Conservation (phyloP, 1,140 invertebrate genomes). For the Leptinotarsa texana region DNA sequence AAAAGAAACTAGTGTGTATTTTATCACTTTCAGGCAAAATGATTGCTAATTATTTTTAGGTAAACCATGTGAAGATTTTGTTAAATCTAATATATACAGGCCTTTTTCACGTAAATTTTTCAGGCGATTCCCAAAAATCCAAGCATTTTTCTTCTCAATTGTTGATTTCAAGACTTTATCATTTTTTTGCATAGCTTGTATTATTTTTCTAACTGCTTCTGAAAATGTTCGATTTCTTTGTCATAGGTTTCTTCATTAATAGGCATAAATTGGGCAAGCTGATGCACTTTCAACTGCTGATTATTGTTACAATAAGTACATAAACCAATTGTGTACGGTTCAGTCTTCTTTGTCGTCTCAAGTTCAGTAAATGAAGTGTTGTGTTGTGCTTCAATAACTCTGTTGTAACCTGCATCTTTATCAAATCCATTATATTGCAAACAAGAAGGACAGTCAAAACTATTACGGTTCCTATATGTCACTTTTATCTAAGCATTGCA, state of each 20-base stretch:
- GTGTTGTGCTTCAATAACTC: slow-evolving; percentile 68
- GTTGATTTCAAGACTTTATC: slow-evolving; percentile 63
- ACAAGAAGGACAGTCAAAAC: slow-evolving; percentile 79
- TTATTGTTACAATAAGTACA: slow-evolving; percentile 79
- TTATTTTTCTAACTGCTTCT: slow-evolving; percentile 65
- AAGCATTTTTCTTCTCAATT: slow-evolving; percentile 61
- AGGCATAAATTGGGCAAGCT: slow-evolving; percentile 76
- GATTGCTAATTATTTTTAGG: slow-evolving; percentile 19
- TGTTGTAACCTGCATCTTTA: slow-evolving; percentile 82
- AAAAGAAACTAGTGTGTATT: slow-evolving; percentile 24
- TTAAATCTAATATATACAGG: slow-evolving; percentile 6
- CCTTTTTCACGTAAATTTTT: slow-evolving; percentile 37
- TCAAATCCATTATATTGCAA: slow-evolving; percentile 88
- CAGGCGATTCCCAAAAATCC: slow-evolving; percentile 50
- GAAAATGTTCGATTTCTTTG: slow-evolving; percentile 68
- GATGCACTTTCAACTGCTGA: slow-evolving; percentile 76
- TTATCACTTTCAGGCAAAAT: slow-evolving; percentile 25
- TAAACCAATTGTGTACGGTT: slow-evolving; percentile 64
- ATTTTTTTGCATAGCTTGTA: slow-evolving; percentile 67
- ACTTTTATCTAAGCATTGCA: slow-evolving; percentile 75
- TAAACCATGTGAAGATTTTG: slow-evolving; percentile 22
- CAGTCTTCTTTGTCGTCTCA: slow-evolving; percentile 41
- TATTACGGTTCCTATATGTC: slow-evolving; percentile 67
- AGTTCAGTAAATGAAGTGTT: slow-evolving; percentile 40
- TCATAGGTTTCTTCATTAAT: slow-evolving; percentile 69